Conservation (phyloP, 2,113 vertebrate species). For the Poecile atricapillus region DNA sequence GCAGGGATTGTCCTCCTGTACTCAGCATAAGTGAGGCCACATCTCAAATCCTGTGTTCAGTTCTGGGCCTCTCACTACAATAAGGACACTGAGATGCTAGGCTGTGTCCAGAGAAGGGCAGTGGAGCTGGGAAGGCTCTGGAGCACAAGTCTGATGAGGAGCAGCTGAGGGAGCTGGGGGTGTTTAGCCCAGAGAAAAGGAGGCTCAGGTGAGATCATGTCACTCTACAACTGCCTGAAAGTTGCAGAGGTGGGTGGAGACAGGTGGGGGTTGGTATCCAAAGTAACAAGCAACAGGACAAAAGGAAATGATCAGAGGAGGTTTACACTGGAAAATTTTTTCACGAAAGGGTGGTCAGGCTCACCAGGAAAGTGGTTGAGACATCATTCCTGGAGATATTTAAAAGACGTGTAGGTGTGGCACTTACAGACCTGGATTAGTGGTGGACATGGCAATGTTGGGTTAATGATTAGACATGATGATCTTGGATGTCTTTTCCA, state of each 20-base stretch:
- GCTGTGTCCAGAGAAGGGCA: accelerated
- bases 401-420: accelerated
- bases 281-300: not conserved
- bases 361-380: not conserved
- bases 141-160: not conserved
- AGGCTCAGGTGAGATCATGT: not conserved
- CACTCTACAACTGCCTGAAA: not conserved
- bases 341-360: not conserved
- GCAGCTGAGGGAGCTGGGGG: not conserved
- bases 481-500: not conserved
- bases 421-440: not conserved
- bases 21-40: too few species aligned
- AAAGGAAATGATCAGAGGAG: not conserved
- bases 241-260: accelerated
- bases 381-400: not conserved
- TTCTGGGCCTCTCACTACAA: not conserved
- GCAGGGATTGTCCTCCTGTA: not conserved
- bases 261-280: accelerated
- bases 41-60: not conserved
- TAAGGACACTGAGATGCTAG: not conserved
- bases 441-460: not conserved
- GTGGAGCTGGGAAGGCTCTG: accelerated
- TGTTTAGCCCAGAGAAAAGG: not conserved
- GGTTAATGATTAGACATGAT: not conserved
- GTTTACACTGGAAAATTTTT: not conserved